Evolutionary conservation across 2,113 vertebrate species (phyloP).

Genomic region (Lycaon pictus): DNA sequence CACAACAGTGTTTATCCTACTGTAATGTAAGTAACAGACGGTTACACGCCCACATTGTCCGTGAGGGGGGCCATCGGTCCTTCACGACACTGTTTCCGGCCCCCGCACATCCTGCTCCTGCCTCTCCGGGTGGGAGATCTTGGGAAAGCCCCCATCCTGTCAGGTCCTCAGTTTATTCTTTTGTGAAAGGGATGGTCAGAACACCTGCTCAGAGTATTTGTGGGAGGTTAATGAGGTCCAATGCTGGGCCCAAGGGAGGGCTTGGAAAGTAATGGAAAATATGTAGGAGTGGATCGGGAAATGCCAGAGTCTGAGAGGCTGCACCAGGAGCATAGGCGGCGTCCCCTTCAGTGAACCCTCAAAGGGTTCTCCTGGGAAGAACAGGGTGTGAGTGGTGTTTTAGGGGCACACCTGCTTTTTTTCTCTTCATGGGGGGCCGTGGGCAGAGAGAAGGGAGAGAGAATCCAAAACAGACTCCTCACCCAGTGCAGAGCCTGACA

Average conservation of each 20-base stretch:
- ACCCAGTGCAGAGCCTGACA: not conserved
- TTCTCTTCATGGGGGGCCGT: not conserved
- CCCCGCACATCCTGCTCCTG: fast-evolving
- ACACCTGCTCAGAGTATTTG: not conserved
- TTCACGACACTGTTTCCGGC: not conserved
- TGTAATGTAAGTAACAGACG: not conserved
- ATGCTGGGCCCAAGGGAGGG: fast-evolving
- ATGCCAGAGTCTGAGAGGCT: not conserved
- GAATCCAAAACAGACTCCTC: not conserved
- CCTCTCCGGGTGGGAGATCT: not conserved
- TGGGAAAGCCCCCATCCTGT: not conserved
- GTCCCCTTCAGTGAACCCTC: fast-evolving
- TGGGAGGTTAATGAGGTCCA: not conserved
- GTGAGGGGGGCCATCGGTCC: fast-evolving
- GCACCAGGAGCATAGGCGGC: not conserved
- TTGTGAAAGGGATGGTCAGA: not conserved
- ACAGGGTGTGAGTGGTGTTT: not conserved
- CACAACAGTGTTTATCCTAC: not conserved
- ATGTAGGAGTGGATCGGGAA: fast-evolving
- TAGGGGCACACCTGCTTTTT: not conserved
- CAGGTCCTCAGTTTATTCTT: not conserved
- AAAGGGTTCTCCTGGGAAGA: not conserved
- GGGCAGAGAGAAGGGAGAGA: not conserved
- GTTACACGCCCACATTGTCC: not conserved
- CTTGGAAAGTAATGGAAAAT: not conserved